phyloP scores from a whole-genome alignment of 2,797 vertebrate genomes.

The Pangasius larnaudii region DNA sequence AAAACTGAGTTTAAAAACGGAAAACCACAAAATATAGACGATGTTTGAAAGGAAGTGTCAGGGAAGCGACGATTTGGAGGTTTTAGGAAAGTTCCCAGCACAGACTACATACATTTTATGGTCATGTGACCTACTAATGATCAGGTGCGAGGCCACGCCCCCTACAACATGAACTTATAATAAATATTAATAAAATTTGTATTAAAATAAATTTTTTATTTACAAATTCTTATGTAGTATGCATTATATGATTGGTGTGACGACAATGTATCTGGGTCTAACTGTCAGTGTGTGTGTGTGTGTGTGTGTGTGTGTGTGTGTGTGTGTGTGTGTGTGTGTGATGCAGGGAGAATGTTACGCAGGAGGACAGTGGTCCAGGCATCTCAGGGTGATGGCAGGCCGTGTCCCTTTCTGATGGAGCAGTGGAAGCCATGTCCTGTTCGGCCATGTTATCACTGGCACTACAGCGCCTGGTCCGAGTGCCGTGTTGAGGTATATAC shows the following conservation, averaged over 20 bases:
- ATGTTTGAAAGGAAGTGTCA: background rate
- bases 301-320: slow-evolving; percentile 28
- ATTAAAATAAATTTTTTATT: no score
- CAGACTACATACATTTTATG: background rate
- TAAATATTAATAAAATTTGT: background rate
- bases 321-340: slow-evolving; percentile 14
- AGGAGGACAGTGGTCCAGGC: slow-evolving; percentile 85
- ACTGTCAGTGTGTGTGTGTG: slow-evolving; percentile 16
- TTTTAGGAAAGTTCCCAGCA: background rate
- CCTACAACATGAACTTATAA: background rate
- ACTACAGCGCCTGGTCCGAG: slow-evolving; percentile 89
- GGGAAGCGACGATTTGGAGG: background rate
- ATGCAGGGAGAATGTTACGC: slow-evolving; percentile 90
- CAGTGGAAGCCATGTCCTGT: slow-evolving; percentile 96
- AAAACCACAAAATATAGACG: background rate
- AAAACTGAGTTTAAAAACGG: background rate
- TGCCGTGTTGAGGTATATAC: slow-evolving; percentile 85
- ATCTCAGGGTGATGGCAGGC: slow-evolving; percentile 94
- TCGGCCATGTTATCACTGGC: slow-evolving; percentile 93
- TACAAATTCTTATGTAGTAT: background rate
- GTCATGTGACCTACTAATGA: background rate
- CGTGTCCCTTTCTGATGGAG: slow-evolving; percentile 88
- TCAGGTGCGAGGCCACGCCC: background rate
- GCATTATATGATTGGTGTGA: background rate
- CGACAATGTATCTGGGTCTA: background rate